A percentile compares a stretch with the other conserved stretches of the same genome.
These are phyloP conservation scores for Poeciliopsis presidionis DNA, from an alignment of 2,797 vertebrate genomes.

Conservation along the genomic window DNA sequence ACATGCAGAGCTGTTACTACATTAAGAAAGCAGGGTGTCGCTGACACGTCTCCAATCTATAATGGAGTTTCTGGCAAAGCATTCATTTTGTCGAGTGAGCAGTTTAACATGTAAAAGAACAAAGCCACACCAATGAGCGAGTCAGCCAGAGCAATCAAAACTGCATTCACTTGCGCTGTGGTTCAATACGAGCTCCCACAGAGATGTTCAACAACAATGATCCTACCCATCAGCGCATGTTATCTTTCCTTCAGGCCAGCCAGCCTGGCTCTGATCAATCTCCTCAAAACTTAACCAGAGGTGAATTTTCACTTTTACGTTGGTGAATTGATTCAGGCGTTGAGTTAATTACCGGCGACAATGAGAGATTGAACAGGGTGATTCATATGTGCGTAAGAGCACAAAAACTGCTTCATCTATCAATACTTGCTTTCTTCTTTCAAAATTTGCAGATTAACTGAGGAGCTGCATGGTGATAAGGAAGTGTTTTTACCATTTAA, in stretches of 20 bases:
- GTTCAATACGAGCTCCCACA: constrained; percentile 47
- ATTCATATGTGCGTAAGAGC: constrained; percentile 56
- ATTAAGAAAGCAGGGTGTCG: neutral
- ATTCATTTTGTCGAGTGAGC: constrained; percentile 34
- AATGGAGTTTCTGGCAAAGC: constrained; percentile 29
- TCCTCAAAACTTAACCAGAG: constrained; percentile 61
- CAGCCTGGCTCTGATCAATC: constrained; percentile 55
- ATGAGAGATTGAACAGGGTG: constrained; percentile 39
- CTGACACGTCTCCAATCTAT: constrained; percentile 12
- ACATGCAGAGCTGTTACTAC: constrained; percentile 5
- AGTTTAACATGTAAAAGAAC: constrained; percentile 59
- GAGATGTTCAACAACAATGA: constrained; percentile 60
- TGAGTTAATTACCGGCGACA: constrained; percentile 72
- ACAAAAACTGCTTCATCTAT: constrained; percentile 42
- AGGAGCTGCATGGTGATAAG: neutral
- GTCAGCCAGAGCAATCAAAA: constrained; percentile 65
- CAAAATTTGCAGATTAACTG: neutral
- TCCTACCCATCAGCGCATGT: constrained; percentile 29
- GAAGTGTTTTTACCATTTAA: neutral
- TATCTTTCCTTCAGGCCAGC: constrained; percentile 37
- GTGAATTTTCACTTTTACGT: constrained; percentile 69
- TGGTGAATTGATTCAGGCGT: constrained; percentile 68
- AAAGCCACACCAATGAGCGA: constrained; percentile 46
- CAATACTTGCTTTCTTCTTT: constrained; percentile 19
- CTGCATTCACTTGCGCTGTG: constrained; percentile 58